A percentile compares a stretch with the other conserved stretches of the same genome.
phyloP scores from a whole-genome alignment of 2,797 vertebrate species.

The Hippopotamyrus pictus region DNA sequence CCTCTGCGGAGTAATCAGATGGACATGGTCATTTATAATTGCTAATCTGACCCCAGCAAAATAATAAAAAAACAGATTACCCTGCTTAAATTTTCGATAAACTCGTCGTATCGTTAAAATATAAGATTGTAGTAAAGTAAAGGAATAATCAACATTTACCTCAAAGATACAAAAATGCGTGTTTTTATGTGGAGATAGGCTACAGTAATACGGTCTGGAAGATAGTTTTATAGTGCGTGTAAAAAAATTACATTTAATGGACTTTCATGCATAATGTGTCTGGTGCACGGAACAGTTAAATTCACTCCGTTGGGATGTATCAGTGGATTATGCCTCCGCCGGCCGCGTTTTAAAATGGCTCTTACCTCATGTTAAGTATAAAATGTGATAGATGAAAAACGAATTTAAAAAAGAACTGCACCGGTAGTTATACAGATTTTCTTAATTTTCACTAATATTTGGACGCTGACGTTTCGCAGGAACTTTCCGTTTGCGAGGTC shows the following conservation, averaged over 20 bases:
- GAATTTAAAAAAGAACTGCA: neutral
- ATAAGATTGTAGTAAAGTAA: neutral
- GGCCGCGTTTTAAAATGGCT: constrained; percentile 1
- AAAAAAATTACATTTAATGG: neutral
- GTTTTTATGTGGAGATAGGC: neutral
- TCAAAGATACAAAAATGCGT: neutral
- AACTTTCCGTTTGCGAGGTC: neutral
- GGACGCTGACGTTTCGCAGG: constrained; percentile 16
- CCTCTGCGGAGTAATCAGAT: constrained; percentile 49
- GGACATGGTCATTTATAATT: constrained; percentile 46
- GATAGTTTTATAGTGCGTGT: neutral
- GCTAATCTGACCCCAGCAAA: constrained; percentile 22
- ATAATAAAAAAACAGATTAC: neutral
- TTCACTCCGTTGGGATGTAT: neutral
- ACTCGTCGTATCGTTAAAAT: neutral
- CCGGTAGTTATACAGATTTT: constrained; percentile 8
- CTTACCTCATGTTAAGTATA: neutral
- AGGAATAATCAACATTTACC: neutral
- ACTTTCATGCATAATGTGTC: neutral
- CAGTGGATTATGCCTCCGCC: neutral
- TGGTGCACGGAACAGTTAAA: neutral
- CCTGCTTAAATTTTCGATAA: neutral
- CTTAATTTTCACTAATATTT: constrained; percentile 27
- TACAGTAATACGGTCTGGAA: neutral
- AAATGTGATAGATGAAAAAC: constrained; percentile 9